phyloP scores from a whole-genome alignment of 2,797 vertebrate species.

The Rhabdomys pumilio region DNA sequence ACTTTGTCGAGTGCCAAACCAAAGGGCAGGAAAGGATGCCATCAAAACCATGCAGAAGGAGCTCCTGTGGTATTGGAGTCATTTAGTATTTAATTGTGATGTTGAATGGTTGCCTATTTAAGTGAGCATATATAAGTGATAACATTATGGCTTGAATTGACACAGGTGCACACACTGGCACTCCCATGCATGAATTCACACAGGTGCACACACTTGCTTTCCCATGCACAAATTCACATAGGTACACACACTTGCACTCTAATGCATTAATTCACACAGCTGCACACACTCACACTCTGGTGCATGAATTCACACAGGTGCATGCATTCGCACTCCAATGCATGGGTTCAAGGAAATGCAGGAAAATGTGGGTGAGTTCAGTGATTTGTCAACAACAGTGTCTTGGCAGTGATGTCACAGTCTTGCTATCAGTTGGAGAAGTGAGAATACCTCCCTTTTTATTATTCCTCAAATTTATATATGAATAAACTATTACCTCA shows the following conservation, averaged over 20 bases:
- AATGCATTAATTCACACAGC: neutral
- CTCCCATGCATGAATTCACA: neutral
- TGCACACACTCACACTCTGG: neutral
- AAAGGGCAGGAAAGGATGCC: neutral
- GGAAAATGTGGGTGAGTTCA: neutral
- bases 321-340: neutral
- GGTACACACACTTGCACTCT: neutral
- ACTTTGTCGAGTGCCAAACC: neutral
- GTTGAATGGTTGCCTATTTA: neutral
- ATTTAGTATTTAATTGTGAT: neutral
- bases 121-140: neutral
- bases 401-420: neutral
- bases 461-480: neutral
- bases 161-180: neutral
- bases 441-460: neutral
- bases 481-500: neutral
- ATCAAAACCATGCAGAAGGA: neutral
- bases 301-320: neutral
- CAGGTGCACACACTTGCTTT: neutral
- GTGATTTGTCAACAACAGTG: neutral
- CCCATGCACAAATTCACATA: neutral
- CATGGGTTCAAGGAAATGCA: neutral
- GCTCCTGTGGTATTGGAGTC: neutral
- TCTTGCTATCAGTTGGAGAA: neutral
- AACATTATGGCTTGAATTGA: neutral